Evolutionary conservation across 2,797 vertebrate genomes (phyloP), one percentile per base, ranked within the genome.

Genomic region (Heliangelus exortis): DNA sequence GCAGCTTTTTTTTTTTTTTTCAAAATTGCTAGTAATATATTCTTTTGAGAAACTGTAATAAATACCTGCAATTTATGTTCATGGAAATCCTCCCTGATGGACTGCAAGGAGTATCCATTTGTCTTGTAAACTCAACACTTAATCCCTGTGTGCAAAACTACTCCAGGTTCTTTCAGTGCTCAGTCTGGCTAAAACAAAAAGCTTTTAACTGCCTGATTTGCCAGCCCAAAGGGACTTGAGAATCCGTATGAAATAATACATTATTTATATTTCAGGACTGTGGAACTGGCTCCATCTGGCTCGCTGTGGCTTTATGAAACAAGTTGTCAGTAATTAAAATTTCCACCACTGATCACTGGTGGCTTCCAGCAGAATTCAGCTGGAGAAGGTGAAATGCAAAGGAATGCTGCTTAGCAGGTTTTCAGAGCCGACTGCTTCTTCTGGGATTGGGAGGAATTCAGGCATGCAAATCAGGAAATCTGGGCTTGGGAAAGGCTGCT

Each of bases 41-140:
- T 73, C 68, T 83, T 90, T 73, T 76, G 58, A 79, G 88, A 89
- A 93, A 69, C 28, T 50, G 57, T 68, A 58, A 85, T 81, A 95
- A 96, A 92, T 88, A 90, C 69, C 76, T 84, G 69, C 53, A 90
- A 92, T 92, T 92, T 81, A 91, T 58, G 47, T 86, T 89, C 76
- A 53, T 59, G 67, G 63, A 74, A 59, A 34, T 62, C 65, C 54
- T 92, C 59, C 65, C 47, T 84, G 93, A 92, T 71, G 92, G 95
- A 96, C 87, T 88, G 18, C 91, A 93, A 90, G 82, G 84, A 88
- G 91, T 43, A 62, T 94, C 74, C 65, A 59, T 92, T 92, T 91
- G 59, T 87, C 94, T 82, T 80, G 63, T 89, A 90, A 87, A 93
- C 85, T 2, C 51, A 91, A 83, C 85, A 90, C 61, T 82, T 92